Evolutionary conservation across 2,888 invertebrate species (phyloP), one percentile per base, ranked within the genome.

Genomic region (Hemithea aestivaria): DNA sequence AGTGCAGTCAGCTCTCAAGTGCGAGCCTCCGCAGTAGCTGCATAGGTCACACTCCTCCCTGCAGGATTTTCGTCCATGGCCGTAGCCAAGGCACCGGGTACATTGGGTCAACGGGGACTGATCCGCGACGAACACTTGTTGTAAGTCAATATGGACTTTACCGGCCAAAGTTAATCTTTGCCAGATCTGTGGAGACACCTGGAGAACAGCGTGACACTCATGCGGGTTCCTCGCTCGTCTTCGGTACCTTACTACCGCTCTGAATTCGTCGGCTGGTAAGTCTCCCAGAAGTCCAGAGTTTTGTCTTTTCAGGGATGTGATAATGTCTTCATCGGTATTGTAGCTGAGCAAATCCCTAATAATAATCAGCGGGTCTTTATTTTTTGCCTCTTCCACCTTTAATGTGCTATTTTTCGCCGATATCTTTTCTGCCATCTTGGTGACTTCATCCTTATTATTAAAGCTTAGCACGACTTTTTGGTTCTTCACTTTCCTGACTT

Each of bases 391-490:
- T n/a, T 25, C 22, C n/a, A 40, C 12, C 7, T 6, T 23, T 1
- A 25, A 22, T 12, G 12, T 22, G 2, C 16, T 7, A 2, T 16
- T 22, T 11, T 22, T 27, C 6, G 10, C 7, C 4, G 20, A 6
- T 1, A 40, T 20, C 28, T n/a, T 29, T 1, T 27, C 27, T 2
- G 12, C 10, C 1, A 30, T 10, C 12, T 25, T 35, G 1, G 7
- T 3, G 2, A 32, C 6, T 3, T 41, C 44, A 0, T 27, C 38
- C 6, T 26, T 26, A 1, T n/a, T 26, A 1, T 1, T 7, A 6
- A 27, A 36, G 5, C 44, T 31, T 5, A 48, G 2, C 7, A 48
- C 36, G 0, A 48, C 9, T n/a, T 34, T 43, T n/a, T 30, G 27
- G 23, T 43, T 32, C 6, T 16, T 35, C 1, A 20, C 32, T 10